Evolutionary conservation across 2,113 vertebrate species (phyloP).

Genomic region (Leiothrix lutea): DNA sequence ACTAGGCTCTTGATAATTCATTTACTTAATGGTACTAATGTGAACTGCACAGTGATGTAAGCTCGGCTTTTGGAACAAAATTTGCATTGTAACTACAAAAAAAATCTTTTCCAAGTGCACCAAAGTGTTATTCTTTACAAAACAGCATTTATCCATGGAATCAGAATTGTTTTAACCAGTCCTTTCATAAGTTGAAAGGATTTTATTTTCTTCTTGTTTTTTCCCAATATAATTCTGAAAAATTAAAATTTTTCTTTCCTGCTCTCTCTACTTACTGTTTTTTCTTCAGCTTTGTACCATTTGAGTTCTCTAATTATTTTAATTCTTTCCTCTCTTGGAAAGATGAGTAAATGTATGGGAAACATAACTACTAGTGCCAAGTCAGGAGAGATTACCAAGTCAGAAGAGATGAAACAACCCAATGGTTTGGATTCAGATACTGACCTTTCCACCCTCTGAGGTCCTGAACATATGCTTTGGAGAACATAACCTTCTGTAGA

Average conservation of each 20-base stretch:
- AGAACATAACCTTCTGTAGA: background rate
- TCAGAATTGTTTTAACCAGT: background rate
- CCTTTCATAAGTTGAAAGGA: background rate
- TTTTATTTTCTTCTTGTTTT: background rate
- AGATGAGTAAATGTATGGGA: background rate
- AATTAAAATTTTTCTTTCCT: background rate
- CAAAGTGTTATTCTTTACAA: background rate
- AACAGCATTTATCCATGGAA: background rate
- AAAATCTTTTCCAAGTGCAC: background rate
- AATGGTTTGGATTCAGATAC: background rate
- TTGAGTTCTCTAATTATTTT: background rate
- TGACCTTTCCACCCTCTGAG: background rate
- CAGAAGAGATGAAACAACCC: background rate
- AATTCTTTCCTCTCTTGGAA: background rate
- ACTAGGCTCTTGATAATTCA: background rate
- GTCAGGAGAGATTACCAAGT: background rate
- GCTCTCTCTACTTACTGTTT: background rate
- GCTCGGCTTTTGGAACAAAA: background rate
- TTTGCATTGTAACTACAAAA: background rate
- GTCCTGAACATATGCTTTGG: background rate
- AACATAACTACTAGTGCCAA: background rate
- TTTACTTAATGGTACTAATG: background rate
- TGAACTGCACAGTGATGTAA: background rate
- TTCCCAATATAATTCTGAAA: background rate
- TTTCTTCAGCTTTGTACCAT: background rate